Conservation (phyloP, 2,113 vertebrate genomes). For the Larimichthys crocea region DNA sequence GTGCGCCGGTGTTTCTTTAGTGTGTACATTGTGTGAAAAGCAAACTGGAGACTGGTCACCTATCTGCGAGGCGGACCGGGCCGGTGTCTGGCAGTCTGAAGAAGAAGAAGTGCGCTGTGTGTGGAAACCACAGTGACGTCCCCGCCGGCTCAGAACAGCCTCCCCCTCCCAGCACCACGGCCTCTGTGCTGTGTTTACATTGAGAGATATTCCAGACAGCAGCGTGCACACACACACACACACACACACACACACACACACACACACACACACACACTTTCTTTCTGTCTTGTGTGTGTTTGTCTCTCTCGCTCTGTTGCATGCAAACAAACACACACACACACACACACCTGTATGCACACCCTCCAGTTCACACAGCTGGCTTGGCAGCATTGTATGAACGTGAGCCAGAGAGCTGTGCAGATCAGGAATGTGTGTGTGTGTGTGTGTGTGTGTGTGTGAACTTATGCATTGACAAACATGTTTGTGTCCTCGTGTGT, state of each 20-base stretch:
- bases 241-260: constrained; percentile 30
- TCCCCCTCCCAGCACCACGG: constrained; percentile 35
- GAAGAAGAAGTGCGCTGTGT: constrained; percentile 50
- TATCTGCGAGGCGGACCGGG: constrained; percentile 61
- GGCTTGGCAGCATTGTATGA: constrained; percentile 55
- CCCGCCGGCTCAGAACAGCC: constrained; percentile 64
- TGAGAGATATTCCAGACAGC: constrained; percentile 71
- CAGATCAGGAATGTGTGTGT: constrained; percentile 53
- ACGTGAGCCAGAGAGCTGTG: constrained; percentile 47
- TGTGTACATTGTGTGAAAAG: constrained; percentile 68
- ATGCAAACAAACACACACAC: constrained; percentile 40
- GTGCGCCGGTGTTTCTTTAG: neutral
- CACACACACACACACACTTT: neutral
- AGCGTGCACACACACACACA: constrained; percentile 17
- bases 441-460: constrained; percentile 7
- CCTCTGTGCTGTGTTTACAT: constrained; percentile 76
- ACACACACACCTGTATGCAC: constrained; percentile 66
- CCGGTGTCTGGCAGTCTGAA: constrained; percentile 35
- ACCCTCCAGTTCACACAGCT: constrained; percentile 62
- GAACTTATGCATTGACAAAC: constrained; percentile 40
- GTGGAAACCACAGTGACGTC: constrained; percentile 71
- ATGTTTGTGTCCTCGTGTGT: constrained; percentile 44
- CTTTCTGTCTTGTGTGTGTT: constrained; percentile 14
- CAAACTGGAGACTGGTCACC: constrained; percentile 74
- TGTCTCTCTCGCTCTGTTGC: constrained; percentile 8